Conservation (phyloP, 2,797 vertebrate species). For the Threskiornis aethiopicus region DNA sequence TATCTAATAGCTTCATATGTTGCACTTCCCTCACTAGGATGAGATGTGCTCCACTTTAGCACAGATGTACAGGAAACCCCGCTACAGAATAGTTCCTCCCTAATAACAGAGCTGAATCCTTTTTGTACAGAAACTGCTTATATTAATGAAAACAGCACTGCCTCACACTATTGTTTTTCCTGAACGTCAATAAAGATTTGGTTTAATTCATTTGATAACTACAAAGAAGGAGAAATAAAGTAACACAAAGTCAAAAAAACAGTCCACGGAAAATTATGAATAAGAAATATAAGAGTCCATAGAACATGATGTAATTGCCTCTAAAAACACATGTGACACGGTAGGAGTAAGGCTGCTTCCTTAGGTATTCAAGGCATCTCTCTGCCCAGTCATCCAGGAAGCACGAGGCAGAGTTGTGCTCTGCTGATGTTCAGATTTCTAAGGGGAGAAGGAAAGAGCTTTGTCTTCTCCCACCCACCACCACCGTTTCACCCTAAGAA, state of each 20-base stretch:
- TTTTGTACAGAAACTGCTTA: background rate
- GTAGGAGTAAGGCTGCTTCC: background rate
- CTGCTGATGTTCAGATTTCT: background rate
- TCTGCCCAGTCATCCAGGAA: background rate
- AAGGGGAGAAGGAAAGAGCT: background rate
- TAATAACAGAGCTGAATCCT: background rate
- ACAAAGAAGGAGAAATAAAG: background rate
- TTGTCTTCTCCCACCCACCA: background rate
- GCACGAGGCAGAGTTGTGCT: background rate
- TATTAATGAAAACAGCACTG: background rate
- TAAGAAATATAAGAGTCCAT: background rate
- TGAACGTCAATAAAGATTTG: background rate
- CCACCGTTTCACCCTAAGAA: background rate
- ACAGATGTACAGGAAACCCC: conserved; percentile 49
- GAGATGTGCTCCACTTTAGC: background rate
- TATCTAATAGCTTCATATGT: background rate
- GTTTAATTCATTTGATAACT: background rate
- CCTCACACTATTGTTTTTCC: background rate
- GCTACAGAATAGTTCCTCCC: background rate
- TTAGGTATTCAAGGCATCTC: background rate
- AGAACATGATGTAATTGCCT: background rate
- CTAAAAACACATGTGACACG: background rate
- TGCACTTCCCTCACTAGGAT: background rate
- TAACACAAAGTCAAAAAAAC: background rate
- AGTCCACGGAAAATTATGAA: background rate